Conservation (phyloP, 1,140 invertebrate genomes). For the Parasteatoda tepidariorum region DNA sequence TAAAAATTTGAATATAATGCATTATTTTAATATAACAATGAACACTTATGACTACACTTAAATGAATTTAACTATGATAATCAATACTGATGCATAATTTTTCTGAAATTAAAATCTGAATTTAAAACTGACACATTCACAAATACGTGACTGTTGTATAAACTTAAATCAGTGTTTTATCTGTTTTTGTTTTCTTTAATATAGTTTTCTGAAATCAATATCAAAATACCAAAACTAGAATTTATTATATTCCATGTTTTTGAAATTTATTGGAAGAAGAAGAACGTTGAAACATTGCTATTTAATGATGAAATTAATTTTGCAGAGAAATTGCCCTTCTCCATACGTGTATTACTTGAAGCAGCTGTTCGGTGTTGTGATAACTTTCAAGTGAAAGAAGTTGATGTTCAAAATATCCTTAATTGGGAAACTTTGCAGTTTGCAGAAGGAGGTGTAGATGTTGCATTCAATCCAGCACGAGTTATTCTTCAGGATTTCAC, state of each 20-base stretch:
- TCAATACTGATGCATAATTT: no score
- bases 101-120: no score
- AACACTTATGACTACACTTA: no score
- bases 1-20: no score
- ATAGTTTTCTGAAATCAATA: background rate
- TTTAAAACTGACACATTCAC: no score
- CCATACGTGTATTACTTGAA: conserved; percentile 92
- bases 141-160: no score
- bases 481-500: conserved; percentile 87
- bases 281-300: background rate
- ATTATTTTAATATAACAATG: no score
- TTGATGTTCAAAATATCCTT: conserved; percentile 92
- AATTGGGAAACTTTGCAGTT: conserved; percentile 86
- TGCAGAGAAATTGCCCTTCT: conserved; percentile 81
- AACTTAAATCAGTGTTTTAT: no score
- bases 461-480: conserved; percentile 94
- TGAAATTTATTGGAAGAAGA: no score
- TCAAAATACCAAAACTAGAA: no score
- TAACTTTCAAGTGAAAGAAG: conserved; percentile 85
- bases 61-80: no score
- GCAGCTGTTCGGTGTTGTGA: conserved; percentile 97
- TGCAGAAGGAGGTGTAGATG: conserved; percentile 81
- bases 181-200: background rate
- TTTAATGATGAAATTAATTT: background rate
- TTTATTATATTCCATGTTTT: background rate